Evolutionary conservation across 2,797 vertebrate genomes (phyloP).

Genomic region (Telmatherina bonti): DNA sequence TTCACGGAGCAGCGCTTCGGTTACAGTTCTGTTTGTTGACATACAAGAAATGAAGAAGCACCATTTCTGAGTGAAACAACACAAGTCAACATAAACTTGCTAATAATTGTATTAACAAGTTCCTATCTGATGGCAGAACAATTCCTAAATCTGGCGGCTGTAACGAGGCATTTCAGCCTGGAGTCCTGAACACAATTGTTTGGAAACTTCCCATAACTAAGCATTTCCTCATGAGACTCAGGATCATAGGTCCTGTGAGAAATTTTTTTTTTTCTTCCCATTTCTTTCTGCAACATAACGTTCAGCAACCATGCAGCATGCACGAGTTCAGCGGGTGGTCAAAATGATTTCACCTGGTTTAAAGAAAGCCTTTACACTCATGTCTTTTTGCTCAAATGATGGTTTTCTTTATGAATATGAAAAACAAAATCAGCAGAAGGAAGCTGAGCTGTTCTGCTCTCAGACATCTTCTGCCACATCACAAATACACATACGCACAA

Average conservation of each 20-base stretch:
- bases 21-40: background rate
- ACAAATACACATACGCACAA: constrained; percentile 49
- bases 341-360: constrained; percentile 11
- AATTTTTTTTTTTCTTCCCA: background rate
- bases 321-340: constrained; percentile 6
- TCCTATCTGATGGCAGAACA: background rate
- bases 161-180: background rate
- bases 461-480: constrained; percentile 37
- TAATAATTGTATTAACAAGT: background rate
- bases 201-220: constrained; percentile 1
- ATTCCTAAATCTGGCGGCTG: background rate
- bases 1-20: background rate
- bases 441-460: constrained; percentile 28
- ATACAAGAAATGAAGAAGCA: background rate
- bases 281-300: constrained; percentile 1
- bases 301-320: background rate
- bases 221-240: background rate
- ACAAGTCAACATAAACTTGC: background rate
- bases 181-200: background rate
- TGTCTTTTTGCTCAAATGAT: background rate
- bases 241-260: background rate
- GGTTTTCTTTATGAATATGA: constrained; percentile 14
- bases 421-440: constrained; percentile 14
- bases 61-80: background rate
- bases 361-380: constrained; percentile 14